phyloP scores from a whole-genome alignment of 1,140 invertebrate species.

The Anagrus nilaparvatae region DNA sequence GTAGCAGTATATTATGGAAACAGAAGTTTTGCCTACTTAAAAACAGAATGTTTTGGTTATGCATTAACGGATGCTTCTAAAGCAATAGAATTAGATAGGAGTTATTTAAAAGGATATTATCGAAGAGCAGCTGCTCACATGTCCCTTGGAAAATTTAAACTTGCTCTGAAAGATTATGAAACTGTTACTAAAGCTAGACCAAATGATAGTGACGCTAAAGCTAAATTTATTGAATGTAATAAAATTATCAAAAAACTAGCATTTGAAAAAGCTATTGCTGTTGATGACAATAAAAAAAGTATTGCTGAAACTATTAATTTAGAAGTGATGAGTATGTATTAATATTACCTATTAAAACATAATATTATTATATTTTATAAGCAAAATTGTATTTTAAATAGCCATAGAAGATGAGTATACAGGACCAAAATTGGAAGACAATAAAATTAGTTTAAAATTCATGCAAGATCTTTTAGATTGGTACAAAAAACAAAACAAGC shows the following conservation, averaged over 20 bases:
- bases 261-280: conserved; percentile 95
- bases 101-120: conserved; percentile 91
- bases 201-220: conserved; percentile 86
- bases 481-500: conserved; percentile 85
- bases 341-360: not conserved
- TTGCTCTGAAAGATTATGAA: conserved; percentile 94
- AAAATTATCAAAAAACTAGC: conserved; percentile 92
- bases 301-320: conserved; percentile 81
- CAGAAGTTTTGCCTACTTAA: conserved; percentile 88
- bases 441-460: conserved; percentile 75
- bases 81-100: conserved; percentile 80
- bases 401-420: conserved; percentile 90
- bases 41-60: conserved; percentile 87
- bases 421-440: conserved; percentile 83
- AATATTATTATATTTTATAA: conserved; percentile 2
- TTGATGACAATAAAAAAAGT: conserved; percentile 78
- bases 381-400: conserved; percentile 38
- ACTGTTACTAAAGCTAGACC: conserved; percentile 84
- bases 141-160: conserved; percentile 95
- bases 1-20: conserved; percentile 85
- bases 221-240: conserved; percentile 90
- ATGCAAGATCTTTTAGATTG: conserved; percentile 80
- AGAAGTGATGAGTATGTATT: conserved; percentile 76
- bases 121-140: conserved; percentile 92
- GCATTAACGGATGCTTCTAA: conserved; percentile 85